These are phyloP conservation scores for Temnothorax unifasciatus DNA, from an alignment of 2,888 invertebrate genomes.

Conservation along the genomic window DNA sequence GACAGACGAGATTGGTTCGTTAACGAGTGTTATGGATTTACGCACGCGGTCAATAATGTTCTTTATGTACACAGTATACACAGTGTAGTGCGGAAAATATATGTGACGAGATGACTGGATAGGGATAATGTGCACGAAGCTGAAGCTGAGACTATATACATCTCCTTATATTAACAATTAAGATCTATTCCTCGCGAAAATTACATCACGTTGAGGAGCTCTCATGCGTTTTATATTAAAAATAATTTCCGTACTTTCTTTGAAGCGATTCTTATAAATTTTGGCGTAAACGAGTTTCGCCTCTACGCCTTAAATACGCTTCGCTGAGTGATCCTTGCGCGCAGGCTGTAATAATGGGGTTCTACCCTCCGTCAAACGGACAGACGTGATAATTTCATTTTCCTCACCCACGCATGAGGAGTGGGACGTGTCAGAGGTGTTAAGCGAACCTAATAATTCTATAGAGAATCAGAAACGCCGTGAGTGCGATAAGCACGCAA, in stretches of 20 bases:
- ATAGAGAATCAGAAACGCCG: constrained; percentile 38
- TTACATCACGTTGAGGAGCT: not conserved
- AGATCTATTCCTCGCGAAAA: not conserved
- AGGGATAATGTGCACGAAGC: not conserved
- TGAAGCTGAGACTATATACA: not conserved
- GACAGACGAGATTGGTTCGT: constrained; percentile 26
- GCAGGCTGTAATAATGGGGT: constrained; percentile 45
- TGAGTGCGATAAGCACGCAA: constrained; percentile 43
- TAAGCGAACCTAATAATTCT: constrained; percentile 50
- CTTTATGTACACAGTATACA: not conserved
- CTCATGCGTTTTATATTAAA: not conserved
- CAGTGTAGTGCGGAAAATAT: not conserved
- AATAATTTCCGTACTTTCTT: not conserved
- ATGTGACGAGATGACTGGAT: constrained; percentile 5
- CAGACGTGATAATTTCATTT: constrained; percentile 55
- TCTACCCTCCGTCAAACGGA: constrained; percentile 41
- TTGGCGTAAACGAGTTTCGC: not conserved
- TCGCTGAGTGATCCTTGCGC: constrained; percentile 22
- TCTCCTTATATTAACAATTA: not conserved
- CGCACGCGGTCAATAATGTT: constrained; percentile 10
- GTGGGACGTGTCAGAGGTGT: constrained; percentile 51
- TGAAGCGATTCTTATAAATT: constrained; percentile 3
- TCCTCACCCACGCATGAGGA: constrained; percentile 54
- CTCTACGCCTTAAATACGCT: constrained; percentile 21
- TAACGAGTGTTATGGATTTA: constrained; percentile 38